Evolutionary conservation across 2,888 invertebrate species (phyloP).

Genomic region (Hirtodrosophila cameraria): DNA sequence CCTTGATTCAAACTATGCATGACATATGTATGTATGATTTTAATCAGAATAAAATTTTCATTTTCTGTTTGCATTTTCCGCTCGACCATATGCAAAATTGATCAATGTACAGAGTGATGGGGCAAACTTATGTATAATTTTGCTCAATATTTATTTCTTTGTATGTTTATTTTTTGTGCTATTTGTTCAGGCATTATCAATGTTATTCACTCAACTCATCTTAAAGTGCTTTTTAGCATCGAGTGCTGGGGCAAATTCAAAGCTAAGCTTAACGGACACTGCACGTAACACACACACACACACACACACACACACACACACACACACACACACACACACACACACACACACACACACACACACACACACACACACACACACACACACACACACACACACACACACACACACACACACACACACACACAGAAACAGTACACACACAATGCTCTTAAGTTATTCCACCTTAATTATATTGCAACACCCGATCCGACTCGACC

Average conservation of each 20-base stretch:
- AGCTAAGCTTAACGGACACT: conserved; percentile 58
- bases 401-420: conserved; percentile 25
- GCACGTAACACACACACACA: conserved; percentile 39
- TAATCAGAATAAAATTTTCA: conserved; percentile 72
- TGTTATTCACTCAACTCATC: conserved; percentile 10
- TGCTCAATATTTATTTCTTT: conserved; percentile 1
- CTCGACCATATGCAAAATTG: conserved; percentile 21
- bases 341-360: conserved; percentile 24
- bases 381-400: conserved; percentile 28
- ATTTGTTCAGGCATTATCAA: conserved; percentile 26
- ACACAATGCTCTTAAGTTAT: conserved; percentile 65
- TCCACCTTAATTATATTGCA: conserved; percentile 78
- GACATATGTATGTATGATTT: conserved; percentile 60
- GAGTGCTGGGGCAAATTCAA: conserved; percentile 41
- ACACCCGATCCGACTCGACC: conserved; percentile 45
- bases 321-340: conserved; percentile 16
- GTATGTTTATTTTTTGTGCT: conserved; percentile 6
- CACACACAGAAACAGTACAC: too few relatives aligned
- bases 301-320: conserved; percentile 24
- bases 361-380: conserved; percentile 26
- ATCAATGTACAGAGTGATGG: conserved; percentile 4
- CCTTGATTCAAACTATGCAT: conserved; percentile 24
- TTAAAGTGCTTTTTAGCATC: conserved; percentile 35
- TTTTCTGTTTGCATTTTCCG: conserved; percentile 27
- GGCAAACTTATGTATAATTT: conserved; percentile 17